Conservation (phyloP, 2,797 vertebrate species). For the Malacoraja senta region DNA sequence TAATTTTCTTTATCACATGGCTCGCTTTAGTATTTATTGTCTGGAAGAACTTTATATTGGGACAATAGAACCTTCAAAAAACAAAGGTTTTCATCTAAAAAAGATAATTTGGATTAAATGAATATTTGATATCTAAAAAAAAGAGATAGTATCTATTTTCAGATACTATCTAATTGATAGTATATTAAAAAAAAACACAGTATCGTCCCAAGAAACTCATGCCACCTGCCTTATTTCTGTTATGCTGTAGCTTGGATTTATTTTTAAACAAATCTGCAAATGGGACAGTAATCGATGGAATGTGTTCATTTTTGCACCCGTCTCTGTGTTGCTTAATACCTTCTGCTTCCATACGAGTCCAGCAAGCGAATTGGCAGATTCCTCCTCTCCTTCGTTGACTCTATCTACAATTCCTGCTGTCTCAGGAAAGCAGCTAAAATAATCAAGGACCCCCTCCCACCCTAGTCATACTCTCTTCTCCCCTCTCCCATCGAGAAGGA, state of each 20-base stretch:
- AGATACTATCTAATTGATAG: too few relatives aligned
- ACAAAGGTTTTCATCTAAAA: not conserved
- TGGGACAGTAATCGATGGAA: not conserved
- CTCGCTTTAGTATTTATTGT: not conserved
- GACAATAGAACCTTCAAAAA: not conserved
- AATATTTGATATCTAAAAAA: not conserved
- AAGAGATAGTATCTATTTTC: too few relatives aligned
- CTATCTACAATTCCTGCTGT: too few relatives aligned
- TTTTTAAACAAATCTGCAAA: not conserved
- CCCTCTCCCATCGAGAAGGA: too few relatives aligned
- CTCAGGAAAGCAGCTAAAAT: too few relatives aligned
- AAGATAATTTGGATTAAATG: not conserved
- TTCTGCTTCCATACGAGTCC: not conserved
- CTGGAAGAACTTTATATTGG: not conserved
- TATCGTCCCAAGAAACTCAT: not conserved
- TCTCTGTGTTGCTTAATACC: not conserved
- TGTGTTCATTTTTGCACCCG: not conserved
- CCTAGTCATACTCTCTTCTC: too few relatives aligned
- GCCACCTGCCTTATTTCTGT: not conserved
- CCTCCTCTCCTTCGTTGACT: too few relatives aligned
- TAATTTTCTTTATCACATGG: too few relatives aligned
- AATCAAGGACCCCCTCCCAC: too few relatives aligned
- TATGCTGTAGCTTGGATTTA: not conserved
- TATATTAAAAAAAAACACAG: not conserved
- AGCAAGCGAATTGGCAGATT: not conserved